Conservation (phyloP, 2,797 vertebrate species). For the Fistularia tabacaria region DNA sequence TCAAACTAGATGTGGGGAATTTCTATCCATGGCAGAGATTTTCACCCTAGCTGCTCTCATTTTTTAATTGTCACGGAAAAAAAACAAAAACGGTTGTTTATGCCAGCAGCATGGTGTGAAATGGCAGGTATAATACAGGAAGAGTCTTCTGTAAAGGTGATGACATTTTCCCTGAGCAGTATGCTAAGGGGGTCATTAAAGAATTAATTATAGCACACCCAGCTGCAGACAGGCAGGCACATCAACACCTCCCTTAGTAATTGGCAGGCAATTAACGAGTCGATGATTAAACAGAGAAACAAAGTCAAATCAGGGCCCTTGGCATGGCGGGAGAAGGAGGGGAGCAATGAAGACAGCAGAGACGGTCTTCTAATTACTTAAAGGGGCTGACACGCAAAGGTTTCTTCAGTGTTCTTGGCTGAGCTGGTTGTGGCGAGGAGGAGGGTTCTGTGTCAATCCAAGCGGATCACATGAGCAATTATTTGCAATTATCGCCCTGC, state of each 20-base stretch:
- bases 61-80: neutral
- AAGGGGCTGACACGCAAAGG: conserved; percentile 45
- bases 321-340: conserved; percentile 33
- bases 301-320: conserved; percentile 50
- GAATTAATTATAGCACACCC: conserved; percentile 73
- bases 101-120: conserved; percentile 8
- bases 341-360: conserved; percentile 38
- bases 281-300: conserved; percentile 69
- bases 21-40: too few species aligned
- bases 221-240: conserved; percentile 64
- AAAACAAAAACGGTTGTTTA: neutral
- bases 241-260: conserved; percentile 72
- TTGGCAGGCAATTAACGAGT: conserved; percentile 79
- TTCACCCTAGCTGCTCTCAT: neutral
- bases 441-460: conserved; percentile 4
- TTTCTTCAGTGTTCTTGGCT: conserved; percentile 35
- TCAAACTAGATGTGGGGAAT: too few species aligned
- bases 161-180: conserved; percentile 55
- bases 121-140: conserved; percentile 21
- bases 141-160: conserved; percentile 42
- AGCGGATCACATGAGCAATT: neutral
- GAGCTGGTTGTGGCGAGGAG: conserved; percentile 34
- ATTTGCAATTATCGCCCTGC: conserved; percentile 20
- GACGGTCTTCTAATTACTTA: conserved; percentile 62
- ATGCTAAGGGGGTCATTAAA: conserved; percentile 63